Evolutionary conservation across 2,113 vertebrate genomes (phyloP).

Genomic region (Dolichallabes microphthalmus): DNA sequence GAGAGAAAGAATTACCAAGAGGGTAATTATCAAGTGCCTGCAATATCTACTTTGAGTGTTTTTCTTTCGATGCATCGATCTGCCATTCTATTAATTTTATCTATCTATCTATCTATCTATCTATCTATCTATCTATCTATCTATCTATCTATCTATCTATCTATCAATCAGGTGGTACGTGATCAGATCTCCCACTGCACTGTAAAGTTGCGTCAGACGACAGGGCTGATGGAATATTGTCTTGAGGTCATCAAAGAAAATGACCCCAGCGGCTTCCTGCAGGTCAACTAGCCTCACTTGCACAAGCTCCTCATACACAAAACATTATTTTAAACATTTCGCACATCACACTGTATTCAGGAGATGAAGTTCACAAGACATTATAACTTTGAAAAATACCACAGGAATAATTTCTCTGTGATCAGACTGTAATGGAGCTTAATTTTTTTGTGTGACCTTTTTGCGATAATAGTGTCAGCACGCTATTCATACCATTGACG

Average conservation of each 20-base stretch:
- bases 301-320: neutral
- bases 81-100: neutral
- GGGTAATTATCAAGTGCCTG: neutral
- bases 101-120: neutral
- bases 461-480: neutral
- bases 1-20: neutral
- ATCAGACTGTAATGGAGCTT: neutral
- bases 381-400: neutral
- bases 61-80: neutral
- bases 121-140: neutral
- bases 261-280: slow-evolving; percentile 95
- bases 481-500: too few species aligned
- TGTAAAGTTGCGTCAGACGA: slow-evolving; percentile 96
- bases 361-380: neutral
- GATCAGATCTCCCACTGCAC: slow-evolving; percentile 98
- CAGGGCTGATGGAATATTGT: slow-evolving; percentile 97
- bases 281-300: slow-evolving; percentile 70
- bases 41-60: neutral
- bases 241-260: slow-evolving; percentile 99
- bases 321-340: neutral
- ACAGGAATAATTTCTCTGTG: neutral
- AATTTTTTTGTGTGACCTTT: neutral
- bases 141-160: neutral
- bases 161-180: slow-evolving; percentile 83
- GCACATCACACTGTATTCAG: neutral